phyloP scores from a whole-genome alignment of 2,113 vertebrate genomes.

The Eurystomus gularis region DNA sequence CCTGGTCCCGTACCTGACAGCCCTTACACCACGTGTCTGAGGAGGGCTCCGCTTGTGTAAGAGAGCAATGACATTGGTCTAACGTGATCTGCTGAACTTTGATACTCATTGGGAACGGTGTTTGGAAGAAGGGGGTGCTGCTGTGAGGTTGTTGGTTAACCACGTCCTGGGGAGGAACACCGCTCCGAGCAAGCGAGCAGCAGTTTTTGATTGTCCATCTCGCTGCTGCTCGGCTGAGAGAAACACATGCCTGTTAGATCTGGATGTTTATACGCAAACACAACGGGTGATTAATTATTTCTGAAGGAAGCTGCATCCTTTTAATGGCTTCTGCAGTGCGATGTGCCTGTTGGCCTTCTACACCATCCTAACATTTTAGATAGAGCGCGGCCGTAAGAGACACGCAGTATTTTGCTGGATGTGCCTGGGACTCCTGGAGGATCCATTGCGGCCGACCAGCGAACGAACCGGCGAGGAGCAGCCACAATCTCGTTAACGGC shows the following conservation, averaged over 20 bases:
- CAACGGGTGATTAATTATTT: neutral
- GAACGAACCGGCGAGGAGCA: rapidly evolving
- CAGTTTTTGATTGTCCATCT: neutral
- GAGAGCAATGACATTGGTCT: rapidly evolving
- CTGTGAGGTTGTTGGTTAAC: neutral
- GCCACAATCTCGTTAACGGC: neutral
- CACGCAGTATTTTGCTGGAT: rapidly evolving
- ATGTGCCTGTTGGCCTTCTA: neutral
- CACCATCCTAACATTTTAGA: rapidly evolving
- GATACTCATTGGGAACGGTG: neutral
- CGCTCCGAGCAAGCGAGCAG: neutral
- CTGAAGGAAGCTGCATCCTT: neutral
- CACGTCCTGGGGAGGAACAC: neutral
- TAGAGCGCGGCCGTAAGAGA: neutral
- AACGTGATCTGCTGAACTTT: neutral
- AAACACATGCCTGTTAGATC: neutral
- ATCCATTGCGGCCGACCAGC: neutral
- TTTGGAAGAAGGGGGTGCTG: neutral
- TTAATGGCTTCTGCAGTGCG: neutral
- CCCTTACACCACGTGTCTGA: no score
- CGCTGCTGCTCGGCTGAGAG: neutral
- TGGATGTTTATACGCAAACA: neutral
- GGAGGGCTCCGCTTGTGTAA: neutral
- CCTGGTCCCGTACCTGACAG: no score
- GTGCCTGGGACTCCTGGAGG: neutral